Conservation (phyloP, 2,888 invertebrate genomes). For the Dysmachus trigonus region DNA sequence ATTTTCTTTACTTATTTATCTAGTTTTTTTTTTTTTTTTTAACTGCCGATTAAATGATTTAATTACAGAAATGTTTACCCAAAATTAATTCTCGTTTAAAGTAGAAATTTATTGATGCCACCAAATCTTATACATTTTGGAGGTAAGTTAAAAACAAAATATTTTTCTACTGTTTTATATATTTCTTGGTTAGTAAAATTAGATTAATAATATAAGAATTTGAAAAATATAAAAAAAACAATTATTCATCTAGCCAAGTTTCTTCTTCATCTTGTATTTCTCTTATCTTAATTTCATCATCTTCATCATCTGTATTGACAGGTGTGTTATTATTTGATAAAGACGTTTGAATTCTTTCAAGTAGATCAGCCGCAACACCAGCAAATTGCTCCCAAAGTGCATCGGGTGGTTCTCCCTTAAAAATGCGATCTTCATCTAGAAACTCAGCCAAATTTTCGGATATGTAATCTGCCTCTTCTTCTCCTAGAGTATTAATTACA, state of each 20-base stretch:
- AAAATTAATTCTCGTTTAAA: too few relatives aligned
- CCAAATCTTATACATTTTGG: not conserved
- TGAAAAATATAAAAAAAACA: not conserved
- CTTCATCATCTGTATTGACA: conserved; percentile 47
- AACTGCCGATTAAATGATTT: too few relatives aligned
- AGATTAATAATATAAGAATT: not conserved
- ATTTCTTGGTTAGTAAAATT: not conserved
- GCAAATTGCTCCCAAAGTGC: conserved; percentile 79
- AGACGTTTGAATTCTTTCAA: conserved; percentile 67
- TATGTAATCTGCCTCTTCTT: conserved; percentile 67
- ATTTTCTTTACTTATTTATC: too few relatives aligned
- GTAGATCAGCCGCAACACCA: conserved; percentile 76
- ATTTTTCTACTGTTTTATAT: not conserved
- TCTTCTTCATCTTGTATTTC: not conserved
- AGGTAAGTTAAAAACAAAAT: not conserved
- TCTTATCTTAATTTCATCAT: conserved; percentile 43
- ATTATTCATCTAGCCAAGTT: not conserved
- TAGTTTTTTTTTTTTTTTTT: too few relatives aligned
- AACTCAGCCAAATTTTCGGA: conserved; percentile 68
- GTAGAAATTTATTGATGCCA: too few relatives aligned
- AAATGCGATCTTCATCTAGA: conserved; percentile 70
- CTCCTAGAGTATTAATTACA: conserved; percentile 65
- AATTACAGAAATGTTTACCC: too few relatives aligned
- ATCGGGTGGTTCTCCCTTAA: conserved; percentile 59
- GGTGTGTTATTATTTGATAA: conserved; percentile 49